phyloP scores from a whole-genome alignment of 2,888 invertebrate species.

The Orthosia cruda region DNA sequence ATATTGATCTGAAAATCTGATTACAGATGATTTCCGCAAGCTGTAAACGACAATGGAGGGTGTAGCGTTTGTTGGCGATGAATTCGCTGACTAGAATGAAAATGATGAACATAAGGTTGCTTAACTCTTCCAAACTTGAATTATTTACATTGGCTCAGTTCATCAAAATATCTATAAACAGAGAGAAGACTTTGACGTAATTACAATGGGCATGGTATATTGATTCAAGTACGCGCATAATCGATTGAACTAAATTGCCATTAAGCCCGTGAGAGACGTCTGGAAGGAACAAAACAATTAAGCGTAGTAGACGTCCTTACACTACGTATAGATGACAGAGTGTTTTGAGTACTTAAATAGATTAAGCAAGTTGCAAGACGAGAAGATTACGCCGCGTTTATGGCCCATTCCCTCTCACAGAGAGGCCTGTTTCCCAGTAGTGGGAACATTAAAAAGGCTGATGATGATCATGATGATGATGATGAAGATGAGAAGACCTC shows the following conservation, averaged over 20 bases:
- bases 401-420: too few relatives aligned
- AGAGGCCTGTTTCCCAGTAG: too few relatives aligned
- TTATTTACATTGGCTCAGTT: background rate
- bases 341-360: background rate
- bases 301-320: too few relatives aligned
- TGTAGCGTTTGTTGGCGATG: background rate
- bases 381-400: too few relatives aligned
- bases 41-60: conserved; percentile 27
- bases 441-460: too few relatives aligned
- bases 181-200: background rate
- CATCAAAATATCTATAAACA: background rate
- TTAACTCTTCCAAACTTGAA: background rate
- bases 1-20: conserved; percentile 40
- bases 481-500: background rate
- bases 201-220: background rate
- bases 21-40: conserved; percentile 32
- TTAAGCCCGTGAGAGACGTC: background rate
- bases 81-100: conserved; percentile 16
- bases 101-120: conserved; percentile 5
- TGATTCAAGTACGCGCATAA: conserved; percentile 9
- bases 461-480: too few relatives aligned
- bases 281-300: background rate
- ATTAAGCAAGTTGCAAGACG: background rate
- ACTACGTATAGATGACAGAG: background rate
- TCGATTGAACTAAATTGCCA: conserved; percentile 9